Percentiles rank a stretch among this genome's conserved stretches.
These are phyloP conservation scores for Elachura formosa DNA, from an alignment of 2,113 vertebrate species.

Conservation along the genomic window DNA sequence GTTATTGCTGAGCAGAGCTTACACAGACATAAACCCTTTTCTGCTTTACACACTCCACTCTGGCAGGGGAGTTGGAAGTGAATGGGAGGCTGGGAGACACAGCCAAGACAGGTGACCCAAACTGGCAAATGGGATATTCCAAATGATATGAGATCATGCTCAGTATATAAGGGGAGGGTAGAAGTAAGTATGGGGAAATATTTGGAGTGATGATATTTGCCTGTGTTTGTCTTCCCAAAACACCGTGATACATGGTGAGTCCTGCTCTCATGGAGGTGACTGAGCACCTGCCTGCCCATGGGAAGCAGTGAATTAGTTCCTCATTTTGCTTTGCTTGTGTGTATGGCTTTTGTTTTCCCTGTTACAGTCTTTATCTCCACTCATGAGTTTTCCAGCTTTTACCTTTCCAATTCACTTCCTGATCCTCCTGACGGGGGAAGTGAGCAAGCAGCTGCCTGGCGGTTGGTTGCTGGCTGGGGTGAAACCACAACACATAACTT, in stretches of 20 bases:
- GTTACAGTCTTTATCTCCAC: background rate
- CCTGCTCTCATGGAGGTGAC: background rate
- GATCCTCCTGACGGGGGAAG: background rate
- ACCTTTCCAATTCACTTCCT: background rate
- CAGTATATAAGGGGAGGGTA: accelerated
- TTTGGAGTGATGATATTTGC: background rate
- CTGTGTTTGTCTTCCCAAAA: background rate
- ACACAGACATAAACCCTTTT: background rate
- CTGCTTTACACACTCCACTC: background rate
- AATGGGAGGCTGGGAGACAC: background rate
- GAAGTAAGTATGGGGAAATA: background rate
- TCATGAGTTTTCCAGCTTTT: background rate
- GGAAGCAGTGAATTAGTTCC: background rate
- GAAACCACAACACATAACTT: background rate
- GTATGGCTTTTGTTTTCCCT: background rate
- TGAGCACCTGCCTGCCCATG: background rate
- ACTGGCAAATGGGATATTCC: background rate
- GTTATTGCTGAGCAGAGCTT: background rate
- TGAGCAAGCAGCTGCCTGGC: background rate
- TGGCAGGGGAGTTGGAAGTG: background rate
- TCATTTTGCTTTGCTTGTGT: background rate
- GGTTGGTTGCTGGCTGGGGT: background rate
- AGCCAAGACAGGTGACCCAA: background rate
- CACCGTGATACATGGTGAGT: accelerated
- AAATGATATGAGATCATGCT: accelerated